Base-by-base conservation (phyloP, 2,888 invertebrate species). In the Drosophila mettleri region DNA sequence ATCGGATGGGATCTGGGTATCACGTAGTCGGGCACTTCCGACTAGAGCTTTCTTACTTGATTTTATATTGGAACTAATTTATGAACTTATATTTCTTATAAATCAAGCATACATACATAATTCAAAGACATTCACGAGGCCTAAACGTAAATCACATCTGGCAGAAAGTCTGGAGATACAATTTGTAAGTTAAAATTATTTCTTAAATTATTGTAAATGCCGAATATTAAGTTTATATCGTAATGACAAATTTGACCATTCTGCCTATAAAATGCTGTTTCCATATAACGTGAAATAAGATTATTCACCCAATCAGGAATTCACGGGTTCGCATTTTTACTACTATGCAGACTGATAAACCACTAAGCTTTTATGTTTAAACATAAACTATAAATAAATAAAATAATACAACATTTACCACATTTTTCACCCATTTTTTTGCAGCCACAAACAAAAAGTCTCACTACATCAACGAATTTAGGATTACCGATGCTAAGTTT, bases 51-150 rank as follows among this genome's bases (percentile, higher is more conserved):
- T n/a, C n/a, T n/a, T n/a, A n/a, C 9, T 9, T 20, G 38, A 22
- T 48, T 5, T 24, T 9, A 18, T 38, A 38, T 27, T 31, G 16
- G 20, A 33, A 39, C 18, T 51, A 36, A 65, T 46, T 29, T 60
- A 24, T 46, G 20, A 16, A 39, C 24, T n/a, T 22, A 38, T 53
- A 27, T 31, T 20, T 74, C 65, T 45, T 51, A 54, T 24, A 51
- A 34, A 74, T 78, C 48, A 74, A 92, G 92, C 87, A 53, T 89
- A 89, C 71, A 91, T 91, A 85, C 76, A 90, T 64, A 92, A 92
- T 69, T 91, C 92, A 53, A 90, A 92, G 86, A 92, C 92, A 64
- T 92, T 92, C 68, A 92, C 92, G 65, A 88, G 92, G 54, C 91
- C 92, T 18, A 92, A 91, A 76, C 88, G 91, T 63, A 90, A 90